Evolutionary conservation across 2,888 invertebrate genomes (phyloP).

Genomic region (Ennomos fuscantarius): DNA sequence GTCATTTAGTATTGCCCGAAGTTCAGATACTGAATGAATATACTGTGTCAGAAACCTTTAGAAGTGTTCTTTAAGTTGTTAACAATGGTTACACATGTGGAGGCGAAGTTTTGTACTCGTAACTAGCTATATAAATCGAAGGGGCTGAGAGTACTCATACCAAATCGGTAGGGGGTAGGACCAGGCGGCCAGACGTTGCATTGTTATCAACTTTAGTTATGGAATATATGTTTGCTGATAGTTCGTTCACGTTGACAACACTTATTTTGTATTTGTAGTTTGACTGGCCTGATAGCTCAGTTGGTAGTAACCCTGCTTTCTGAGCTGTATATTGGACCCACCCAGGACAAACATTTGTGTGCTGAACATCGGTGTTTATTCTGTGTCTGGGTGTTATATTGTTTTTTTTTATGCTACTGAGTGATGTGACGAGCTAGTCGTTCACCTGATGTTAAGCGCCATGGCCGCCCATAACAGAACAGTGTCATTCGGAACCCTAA

Average conservation of each 20-base stretch:
- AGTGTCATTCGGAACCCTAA: too few species aligned
- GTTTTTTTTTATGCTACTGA: too few species aligned
- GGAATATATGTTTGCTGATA: constrained; percentile 19
- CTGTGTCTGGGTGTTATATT: too few species aligned
- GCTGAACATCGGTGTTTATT: too few species aligned
- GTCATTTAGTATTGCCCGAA: not conserved
- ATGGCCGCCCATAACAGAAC: too few species aligned
- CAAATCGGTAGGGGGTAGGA: constrained; percentile 16
- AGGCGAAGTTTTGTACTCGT: constrained; percentile 23
- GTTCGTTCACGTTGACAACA: constrained; percentile 10
- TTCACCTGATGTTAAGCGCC: too few species aligned
- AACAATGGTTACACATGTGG: constrained; percentile 30
- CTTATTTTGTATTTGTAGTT: constrained; percentile 17
- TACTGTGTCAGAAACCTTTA: constrained; percentile 5
- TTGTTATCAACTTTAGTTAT: constrained; percentile 23
- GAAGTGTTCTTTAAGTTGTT: constrained; percentile 25
- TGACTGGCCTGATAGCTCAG: too few species aligned
- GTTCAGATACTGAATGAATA: constrained; percentile 12
- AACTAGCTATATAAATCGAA: constrained; percentile 24
- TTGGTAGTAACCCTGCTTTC: too few species aligned
- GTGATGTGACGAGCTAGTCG: too few species aligned
- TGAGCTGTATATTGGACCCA: too few species aligned
- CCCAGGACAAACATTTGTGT: too few species aligned
- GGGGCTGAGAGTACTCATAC: constrained; percentile 19
- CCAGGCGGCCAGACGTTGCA: constrained; percentile 26